Percentiles rank a stretch among this genome's conserved stretches.
Conservation (phyloP, 1,140 invertebrate species). For the Centruroides sculpturatus region DNA sequence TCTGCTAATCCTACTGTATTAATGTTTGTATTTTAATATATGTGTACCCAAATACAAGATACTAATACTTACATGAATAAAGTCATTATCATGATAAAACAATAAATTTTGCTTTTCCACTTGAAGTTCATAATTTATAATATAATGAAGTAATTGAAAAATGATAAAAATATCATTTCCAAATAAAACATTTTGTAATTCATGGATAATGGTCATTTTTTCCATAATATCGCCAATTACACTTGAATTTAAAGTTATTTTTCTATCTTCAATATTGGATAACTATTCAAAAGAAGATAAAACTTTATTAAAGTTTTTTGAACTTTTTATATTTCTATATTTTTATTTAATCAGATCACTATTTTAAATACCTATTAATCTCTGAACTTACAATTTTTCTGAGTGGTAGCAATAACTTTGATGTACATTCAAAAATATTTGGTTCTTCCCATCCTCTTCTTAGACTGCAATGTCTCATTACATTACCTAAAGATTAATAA, state of each 20-base stretch:
- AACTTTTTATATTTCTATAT: too few species aligned
- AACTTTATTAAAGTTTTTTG: too few species aligned
- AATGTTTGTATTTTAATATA: too few species aligned
- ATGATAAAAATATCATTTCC: constrained; percentile 73
- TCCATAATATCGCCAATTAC: constrained; percentile 68
- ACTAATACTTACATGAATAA: constrained; percentile 45
- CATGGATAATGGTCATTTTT: constrained; percentile 47
- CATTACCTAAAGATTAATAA: constrained; percentile 29
- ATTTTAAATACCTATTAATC: too few species aligned
- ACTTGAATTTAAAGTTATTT: constrained; percentile 66
- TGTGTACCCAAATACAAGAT: too few species aligned
- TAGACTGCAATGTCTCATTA: constrained; percentile 64
- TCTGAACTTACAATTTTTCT: constrained; percentile 45
- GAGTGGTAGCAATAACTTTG: constrained; percentile 62
- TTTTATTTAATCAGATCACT: too few species aligned
- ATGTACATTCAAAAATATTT: constrained; percentile 88
- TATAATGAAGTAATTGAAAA: constrained; percentile 51
- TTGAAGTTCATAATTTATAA: constrained; percentile 49
- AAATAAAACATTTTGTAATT: constrained; percentile 45
- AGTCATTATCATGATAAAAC: constrained; percentile 88
- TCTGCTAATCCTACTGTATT: too few species aligned
- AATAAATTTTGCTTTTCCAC: constrained; percentile 75
- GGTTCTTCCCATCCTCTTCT: constrained; percentile 66
- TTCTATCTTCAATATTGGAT: constrained; percentile 53
- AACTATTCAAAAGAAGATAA: constrained; percentile 34